Evolutionary conservation across 2,113 vertebrate genomes (phyloP).

Genomic region (Sylvicapra grimmia): DNA sequence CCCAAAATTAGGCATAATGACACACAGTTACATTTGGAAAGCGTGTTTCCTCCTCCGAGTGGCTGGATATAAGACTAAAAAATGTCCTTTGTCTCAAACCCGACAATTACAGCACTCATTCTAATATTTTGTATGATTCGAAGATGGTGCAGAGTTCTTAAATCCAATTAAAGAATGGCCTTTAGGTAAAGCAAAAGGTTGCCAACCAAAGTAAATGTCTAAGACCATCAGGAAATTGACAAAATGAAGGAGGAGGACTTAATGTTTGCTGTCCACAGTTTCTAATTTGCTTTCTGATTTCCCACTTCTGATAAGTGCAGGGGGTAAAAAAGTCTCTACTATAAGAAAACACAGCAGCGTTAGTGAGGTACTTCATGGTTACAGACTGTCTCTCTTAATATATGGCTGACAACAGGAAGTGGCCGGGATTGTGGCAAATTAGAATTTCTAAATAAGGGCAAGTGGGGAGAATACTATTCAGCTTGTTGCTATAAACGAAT

Average conservation of each 20-base stretch:
- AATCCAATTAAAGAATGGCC: background rate
- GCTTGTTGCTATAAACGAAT: background rate
- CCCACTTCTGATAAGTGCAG: background rate
- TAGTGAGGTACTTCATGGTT: background rate
- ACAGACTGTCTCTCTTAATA: background rate
- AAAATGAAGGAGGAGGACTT: background rate
- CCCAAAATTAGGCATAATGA: constrained; percentile 49
- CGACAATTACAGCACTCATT: constrained; percentile 12
- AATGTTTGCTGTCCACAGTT: background rate
- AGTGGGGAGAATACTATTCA: background rate
- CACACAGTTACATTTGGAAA: background rate
- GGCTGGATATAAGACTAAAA: background rate
- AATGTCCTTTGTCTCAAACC: constrained; percentile 29
- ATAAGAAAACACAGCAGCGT: background rate
- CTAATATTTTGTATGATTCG: background rate
- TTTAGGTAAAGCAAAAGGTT: background rate
- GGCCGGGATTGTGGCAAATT: background rate
- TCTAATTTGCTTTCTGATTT: background rate
- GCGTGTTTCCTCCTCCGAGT: constrained; percentile 15
- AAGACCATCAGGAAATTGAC: background rate
- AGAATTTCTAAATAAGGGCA: background rate
- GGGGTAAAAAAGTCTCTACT: background rate
- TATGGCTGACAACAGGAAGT: background rate
- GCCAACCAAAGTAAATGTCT: background rate
- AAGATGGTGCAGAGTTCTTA: background rate